Base-by-base conservation (phyloP, 2,113 vertebrate species). In the Pampusana beccarii region DNA sequence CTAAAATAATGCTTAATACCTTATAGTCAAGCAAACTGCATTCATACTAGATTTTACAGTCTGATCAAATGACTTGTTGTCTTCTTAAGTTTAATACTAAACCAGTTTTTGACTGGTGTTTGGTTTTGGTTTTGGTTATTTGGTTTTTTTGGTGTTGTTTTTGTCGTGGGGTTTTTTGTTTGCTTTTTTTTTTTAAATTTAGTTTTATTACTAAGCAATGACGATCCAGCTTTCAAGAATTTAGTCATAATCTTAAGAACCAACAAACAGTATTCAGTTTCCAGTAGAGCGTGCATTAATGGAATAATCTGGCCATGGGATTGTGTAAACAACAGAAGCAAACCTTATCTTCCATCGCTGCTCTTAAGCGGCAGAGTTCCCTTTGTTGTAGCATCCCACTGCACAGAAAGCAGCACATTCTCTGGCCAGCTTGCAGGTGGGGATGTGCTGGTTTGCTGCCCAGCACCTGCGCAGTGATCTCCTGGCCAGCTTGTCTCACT, bases 201-300 rank as follows among this genome's bases (percentile, higher is more conserved):
- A 29, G 11, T 74, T 77, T 77, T 70, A 66, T 80, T 82, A 34
- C 40, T 58, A 29, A 91, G 64, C 20, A 54, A 20, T 71, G 29
- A 56, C 25, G 26, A 51, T 16, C 6, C 15, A 93, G 20, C 24
- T 94, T 57, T 95, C 60, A 85, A 60, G 69, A 91, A 62, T 66
- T 42, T 70, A 71, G 18, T 46, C 26, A 20, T 31, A 62, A 26
- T 51, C 18, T 56, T 53, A 67, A 67, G 50, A 83, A 84, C 67
- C 16, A 79, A 28, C 29, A 36, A 40, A 20, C 16, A 9, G 34
- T 54, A 19, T 85, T 85, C 34, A 40, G 14, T 75, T 88, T 51
- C 40, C 44, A 51, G 3, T 53, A 67, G 65, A 67, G 38, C 8
- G 2, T 75, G 10, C 14, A 28, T 62, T 77, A 73, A 40, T 36